A percentile compares a stretch with the other conserved stretches of the same genome.
Evolutionary conservation across 2,113 vertebrate species (phyloP).

Genomic region (Oncorhynchus mykiss): DNA sequence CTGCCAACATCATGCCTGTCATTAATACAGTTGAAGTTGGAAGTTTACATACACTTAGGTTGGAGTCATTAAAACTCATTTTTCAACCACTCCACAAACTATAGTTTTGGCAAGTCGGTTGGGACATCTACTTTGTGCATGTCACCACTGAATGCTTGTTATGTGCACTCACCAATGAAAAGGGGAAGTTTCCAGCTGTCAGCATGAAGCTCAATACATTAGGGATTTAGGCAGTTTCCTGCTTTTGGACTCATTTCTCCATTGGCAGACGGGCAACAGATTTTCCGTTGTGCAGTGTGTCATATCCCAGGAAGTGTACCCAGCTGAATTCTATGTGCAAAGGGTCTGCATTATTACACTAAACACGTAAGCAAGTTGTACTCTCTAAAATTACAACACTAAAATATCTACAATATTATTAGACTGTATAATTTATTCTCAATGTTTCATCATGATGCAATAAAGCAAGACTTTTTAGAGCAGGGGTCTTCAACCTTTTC

Average conservation of each 20-base stretch:
- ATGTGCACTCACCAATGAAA: background rate
- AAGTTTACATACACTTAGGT: no score
- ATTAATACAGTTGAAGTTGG: background rate
- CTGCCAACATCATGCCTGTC: background rate
- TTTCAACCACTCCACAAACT: no score
- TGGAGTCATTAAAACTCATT: no score
- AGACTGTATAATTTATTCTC: background rate
- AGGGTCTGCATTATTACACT: background rate
- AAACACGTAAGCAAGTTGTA: background rate
- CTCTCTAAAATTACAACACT: no score
- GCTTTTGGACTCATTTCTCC: background rate
- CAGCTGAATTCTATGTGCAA: background rate
- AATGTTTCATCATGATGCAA: background rate
- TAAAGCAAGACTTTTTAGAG: background rate
- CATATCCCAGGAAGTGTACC: background rate
- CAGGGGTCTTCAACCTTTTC: no score
- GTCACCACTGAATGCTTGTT: slow-evolving; percentile 1
- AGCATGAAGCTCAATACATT: background rate
- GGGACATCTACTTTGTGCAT: no score
- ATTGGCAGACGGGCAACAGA: background rate
- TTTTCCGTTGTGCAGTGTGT: background rate
- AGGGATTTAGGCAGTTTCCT: background rate
- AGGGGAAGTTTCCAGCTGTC: slow-evolving; percentile 1
- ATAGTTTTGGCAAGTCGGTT: no score
- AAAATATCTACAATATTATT: background rate